These are phyloP conservation scores for Frieseomelitta varia DNA, from an alignment of 1,140 invertebrate genomes.

Conservation along the genomic window DNA sequence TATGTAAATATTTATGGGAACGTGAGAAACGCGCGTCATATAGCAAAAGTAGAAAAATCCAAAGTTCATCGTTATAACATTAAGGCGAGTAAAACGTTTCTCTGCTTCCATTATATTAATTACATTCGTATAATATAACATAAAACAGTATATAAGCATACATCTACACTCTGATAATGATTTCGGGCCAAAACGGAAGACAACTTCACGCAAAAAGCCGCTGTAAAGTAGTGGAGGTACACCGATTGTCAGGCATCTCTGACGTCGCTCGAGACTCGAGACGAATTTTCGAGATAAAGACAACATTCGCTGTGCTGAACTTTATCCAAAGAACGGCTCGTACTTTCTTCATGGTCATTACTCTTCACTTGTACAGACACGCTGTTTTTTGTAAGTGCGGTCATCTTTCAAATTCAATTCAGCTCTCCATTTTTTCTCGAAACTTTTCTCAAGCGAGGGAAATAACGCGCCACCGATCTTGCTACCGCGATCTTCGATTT, in stretches of 20 bases:
- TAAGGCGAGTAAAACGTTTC: too few relatives aligned
- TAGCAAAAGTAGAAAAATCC: too few relatives aligned
- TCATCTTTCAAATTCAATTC: not conserved
- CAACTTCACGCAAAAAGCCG: not conserved
- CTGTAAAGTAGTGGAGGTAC: not conserved
- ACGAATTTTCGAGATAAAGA: not conserved
- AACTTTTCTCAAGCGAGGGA: fast-evolving
- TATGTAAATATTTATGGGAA: too few relatives aligned
- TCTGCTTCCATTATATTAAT: too few relatives aligned
- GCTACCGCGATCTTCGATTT: too few relatives aligned
- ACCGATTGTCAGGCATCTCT: not conserved
- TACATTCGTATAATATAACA: too few relatives aligned
- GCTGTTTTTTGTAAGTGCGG: not conserved
- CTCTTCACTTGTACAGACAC: not conserved
- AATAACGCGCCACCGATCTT: too few relatives aligned
- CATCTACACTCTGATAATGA: too few relatives aligned
- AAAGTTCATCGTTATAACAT: too few relatives aligned
- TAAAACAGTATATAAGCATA: too few relatives aligned
- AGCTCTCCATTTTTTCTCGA: not conserved
- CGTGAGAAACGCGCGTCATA: too few relatives aligned
- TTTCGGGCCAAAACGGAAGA: too few relatives aligned
- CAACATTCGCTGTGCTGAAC: not conserved
- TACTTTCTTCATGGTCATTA: not conserved
- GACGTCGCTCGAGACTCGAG: not conserved
- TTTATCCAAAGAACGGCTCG: not conserved